These are phyloP conservation scores for Drosophila tripunctata DNA, from an alignment of 2,888 invertebrate species.

Conservation along the genomic window DNA sequence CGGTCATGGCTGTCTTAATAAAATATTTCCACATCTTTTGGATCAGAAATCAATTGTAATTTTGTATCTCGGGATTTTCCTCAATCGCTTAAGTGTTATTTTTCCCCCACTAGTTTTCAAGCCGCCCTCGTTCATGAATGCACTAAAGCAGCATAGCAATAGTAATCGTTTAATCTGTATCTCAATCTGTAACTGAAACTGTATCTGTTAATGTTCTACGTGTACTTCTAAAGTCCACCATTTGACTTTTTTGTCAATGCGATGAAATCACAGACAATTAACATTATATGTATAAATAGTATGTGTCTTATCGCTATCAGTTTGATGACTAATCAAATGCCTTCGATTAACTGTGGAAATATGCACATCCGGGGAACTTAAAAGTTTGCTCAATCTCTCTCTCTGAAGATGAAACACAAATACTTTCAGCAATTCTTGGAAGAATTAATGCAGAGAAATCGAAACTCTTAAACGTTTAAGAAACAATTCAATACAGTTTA, in stretches of 20 bases:
- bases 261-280: slow-evolving; percentile 21
- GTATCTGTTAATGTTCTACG: neutral
- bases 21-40: too few relatives aligned
- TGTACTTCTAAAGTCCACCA: neutral
- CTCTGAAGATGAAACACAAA: neutral
- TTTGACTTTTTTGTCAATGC: slow-evolving; percentile 1
- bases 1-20: too few relatives aligned
- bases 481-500: neutral
- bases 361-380: neutral
- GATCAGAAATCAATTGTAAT: too few relatives aligned
- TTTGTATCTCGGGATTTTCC: too few relatives aligned
- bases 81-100: too few relatives aligned
- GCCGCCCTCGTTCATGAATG: neutral
- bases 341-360: neutral
- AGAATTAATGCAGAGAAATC: neutral
- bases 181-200: too few relatives aligned
- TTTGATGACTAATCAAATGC: slow-evolving; percentile 25
- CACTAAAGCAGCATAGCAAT: neutral
- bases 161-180: neutral
- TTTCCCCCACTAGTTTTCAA: too few relatives aligned
- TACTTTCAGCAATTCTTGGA: neutral
- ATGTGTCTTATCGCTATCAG: too few relatives aligned
- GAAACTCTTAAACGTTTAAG: neutral
- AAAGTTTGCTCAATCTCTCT: neutral
- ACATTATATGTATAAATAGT: neutral